Percentiles rank a stretch among this genome's conserved stretches.
These are phyloP conservation scores for Danio kyathit DNA, from an alignment of 2,797 vertebrate genomes.

Conservation along the genomic window DNA sequence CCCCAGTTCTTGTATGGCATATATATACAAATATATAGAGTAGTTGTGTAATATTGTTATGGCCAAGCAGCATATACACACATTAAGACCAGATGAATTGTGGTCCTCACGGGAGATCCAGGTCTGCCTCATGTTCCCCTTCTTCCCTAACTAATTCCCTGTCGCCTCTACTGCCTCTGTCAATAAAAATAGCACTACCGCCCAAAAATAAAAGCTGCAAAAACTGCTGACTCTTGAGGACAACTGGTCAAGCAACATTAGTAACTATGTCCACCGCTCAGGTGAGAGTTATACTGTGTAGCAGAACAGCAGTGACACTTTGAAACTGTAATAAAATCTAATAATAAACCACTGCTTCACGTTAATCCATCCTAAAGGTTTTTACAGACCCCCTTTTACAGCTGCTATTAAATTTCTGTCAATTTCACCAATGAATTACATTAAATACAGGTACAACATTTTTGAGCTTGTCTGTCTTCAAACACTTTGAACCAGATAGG, in stretches of 20 bases:
- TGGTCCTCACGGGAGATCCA: constrained; percentile 12
- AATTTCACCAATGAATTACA: too few species aligned
- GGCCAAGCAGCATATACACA: not conserved
- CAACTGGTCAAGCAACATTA: constrained; percentile 32
- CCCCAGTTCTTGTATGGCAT: too few species aligned
- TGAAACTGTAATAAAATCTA: constrained; percentile 46
- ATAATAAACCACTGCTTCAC: not conserved
- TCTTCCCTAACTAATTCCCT: not conserved
- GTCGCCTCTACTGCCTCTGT: constrained; percentile 12
- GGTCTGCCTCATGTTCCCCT: not conserved
- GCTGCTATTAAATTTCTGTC: too few species aligned
- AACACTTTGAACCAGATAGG: too few species aligned
- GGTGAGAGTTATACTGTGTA: constrained; percentile 32
- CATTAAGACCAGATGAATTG: not conserved
- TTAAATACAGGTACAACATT: too few species aligned
- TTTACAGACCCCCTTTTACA: not conserved
- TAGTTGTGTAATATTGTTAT: not conserved
- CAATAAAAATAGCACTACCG: constrained; percentile 40
- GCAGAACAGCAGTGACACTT: constrained; percentile 46
- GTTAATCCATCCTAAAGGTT: constrained; percentile 33
- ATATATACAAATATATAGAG: too few species aligned
- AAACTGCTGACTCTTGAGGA: constrained; percentile 1
- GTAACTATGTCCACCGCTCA: constrained; percentile 24
- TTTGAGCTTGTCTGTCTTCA: too few species aligned
- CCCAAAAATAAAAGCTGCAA: constrained; percentile 18